Evolutionary conservation across 1,140 invertebrate species (phyloP), one percentile per base, ranked within the genome.

Genomic region (Probaryconus sp.): DNA sequence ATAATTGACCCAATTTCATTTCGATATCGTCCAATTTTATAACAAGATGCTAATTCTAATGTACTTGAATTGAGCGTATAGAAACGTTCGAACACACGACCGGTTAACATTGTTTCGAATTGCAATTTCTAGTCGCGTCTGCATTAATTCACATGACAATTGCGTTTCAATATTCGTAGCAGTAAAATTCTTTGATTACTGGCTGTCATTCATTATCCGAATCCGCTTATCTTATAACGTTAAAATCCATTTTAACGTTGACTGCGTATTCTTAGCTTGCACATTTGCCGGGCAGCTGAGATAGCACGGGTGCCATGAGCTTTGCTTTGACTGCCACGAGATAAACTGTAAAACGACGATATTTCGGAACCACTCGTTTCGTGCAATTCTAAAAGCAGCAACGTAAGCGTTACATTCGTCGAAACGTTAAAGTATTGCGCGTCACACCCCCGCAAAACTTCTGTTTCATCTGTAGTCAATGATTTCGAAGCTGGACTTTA

Each of bases 181-280:
- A 3, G 7, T n/a, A 24, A 24, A 7, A 24, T 24, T 24, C 21
- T 24, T n/a, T n/a, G n/a, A n/a, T n/a, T n/a, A n/a, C n/a, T n/a
- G n/a, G n/a, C n/a, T n/a, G n/a, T n/a, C n/a, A n/a, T n/a, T n/a
- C n/a, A n/a, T n/a, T n/a, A n/a, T n/a, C n/a, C n/a, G n/a, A 45
- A 48, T 60, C 17, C 56, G 21, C 45, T 20, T 51, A 51, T 51
- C 60, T 64, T 51, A 64, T 48, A 48, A 37, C 21, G 16, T 16
- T 3, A 31, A 48, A 48, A 56, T 55, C 50, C 55, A 67, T 53
- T 43, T 67, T 67, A 43, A 24, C 47, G 11, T 48, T 67, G 47
- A 53, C 55, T 56, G 55, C 45, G 45, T 48, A 53, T 53, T 11
- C 18, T 5, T 33, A 26, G 31, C 0, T 20, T 28, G 20, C 31